Evolutionary conservation across 2,888 invertebrate species (phyloP), one percentile per base, ranked within the genome.

Genomic region (Mythimna impura): DNA sequence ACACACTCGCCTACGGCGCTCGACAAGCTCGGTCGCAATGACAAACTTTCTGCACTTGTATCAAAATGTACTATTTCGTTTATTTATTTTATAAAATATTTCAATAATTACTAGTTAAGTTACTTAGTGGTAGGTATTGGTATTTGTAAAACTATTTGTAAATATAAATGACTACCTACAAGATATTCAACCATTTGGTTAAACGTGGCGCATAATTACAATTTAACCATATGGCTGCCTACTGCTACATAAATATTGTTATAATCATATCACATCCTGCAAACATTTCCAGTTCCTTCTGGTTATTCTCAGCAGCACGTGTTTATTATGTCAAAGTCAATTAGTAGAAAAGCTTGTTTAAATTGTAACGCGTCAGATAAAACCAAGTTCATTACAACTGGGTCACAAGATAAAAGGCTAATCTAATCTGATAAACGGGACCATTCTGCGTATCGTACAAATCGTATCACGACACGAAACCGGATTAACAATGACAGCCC

Each of bases 331-430:
- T 61, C 69, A 80, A 36, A 57, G 43, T n/a, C 55, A 47, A 20
- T 47, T 22, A 43, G 22, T n/a, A 66, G 60, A 30, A 65, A 64
- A 40, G 57, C 40, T 50, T 34, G 52, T 50, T 47, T 73, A 66
- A 72, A 34, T 76, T 81, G 68, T 72, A 71, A 71, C 22, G 30
- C n/a, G 40, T 47, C 34, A 67, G 72, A 84, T 78, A 82, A 76
- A 58, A 71, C 25, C 71, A 81, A 84, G 83, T 78, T 82, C 79
- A 81, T 71, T 70, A 60, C 68, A 84, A 74, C 65, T 84, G 75
- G 75, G 84, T 76, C 78, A 82, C 25, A 12, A 57, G 87, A 85
- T 80, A 76, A 36, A 20, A 47, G 17, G 36, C 36, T 71, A 69
- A 81, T 85, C 76, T 83, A 36, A 78, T 84, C 75, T 55, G 65